A percentile compares a stretch with the other conserved stretches of the same genome.
Conservation (phyloP, 2,113 vertebrate species). For the Chauna torquata region DNA sequence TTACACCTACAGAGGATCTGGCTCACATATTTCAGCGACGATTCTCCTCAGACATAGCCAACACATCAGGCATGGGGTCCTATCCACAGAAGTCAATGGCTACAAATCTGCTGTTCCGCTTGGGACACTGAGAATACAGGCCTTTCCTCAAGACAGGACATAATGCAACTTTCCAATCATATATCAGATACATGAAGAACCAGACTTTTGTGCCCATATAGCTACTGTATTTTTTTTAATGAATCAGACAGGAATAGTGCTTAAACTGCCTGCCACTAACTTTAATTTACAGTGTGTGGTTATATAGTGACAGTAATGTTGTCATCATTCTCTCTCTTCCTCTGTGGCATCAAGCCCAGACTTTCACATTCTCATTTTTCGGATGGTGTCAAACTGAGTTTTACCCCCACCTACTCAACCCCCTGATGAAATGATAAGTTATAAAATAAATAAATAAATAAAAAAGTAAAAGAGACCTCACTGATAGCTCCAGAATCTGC, state of each 20-base stretch:
- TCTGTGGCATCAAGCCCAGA: slow-evolving; percentile 58
- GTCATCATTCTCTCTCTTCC: slow-evolving; percentile 69
- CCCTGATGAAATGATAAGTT: neutral
- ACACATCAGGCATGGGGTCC: neutral
- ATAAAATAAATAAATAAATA: neutral
- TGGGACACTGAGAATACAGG: accelerated
- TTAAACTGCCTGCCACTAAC: slow-evolving; percentile 27
- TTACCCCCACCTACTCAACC: neutral
- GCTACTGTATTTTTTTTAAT: slow-evolving; percentile 67
- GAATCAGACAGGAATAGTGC: slow-evolving; percentile 58
- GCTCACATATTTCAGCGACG: slow-evolving; percentile 30
- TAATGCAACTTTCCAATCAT: neutral
- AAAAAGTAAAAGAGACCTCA: neutral
- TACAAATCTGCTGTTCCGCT: neutral
- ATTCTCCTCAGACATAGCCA: neutral
- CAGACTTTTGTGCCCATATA: slow-evolving; percentile 8
- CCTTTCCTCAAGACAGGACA: neutral
- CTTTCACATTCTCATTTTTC: slow-evolving; percentile 50
- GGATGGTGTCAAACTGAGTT: slow-evolving; percentile 10
- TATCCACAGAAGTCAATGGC: neutral
- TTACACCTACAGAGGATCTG: slow-evolving; percentile 47
- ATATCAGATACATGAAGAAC: neutral
- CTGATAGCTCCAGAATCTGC: slow-evolving; percentile 19
- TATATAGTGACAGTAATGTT: slow-evolving; percentile 67
- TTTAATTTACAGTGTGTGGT: slow-evolving; percentile 67